Evolutionary conservation across 2,113 vertebrate genomes (phyloP).

Genomic region (Toxostoma redivivum): DNA sequence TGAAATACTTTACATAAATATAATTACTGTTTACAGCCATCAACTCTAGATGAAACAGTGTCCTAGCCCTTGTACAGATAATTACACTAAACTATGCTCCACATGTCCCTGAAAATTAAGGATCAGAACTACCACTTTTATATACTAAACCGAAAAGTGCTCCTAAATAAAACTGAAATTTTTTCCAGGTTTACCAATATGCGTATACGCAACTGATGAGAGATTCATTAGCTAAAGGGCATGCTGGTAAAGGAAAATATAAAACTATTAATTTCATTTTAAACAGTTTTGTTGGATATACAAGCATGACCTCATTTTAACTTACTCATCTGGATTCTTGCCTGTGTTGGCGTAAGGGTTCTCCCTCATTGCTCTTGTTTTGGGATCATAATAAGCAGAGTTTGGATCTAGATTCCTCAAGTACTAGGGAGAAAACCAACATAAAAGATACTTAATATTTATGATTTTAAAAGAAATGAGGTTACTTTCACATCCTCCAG

Average conservation of each 20-base stretch:
- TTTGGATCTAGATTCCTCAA: constrained; percentile 96
- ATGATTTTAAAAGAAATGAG: neutral
- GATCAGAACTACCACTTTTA: neutral
- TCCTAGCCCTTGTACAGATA: neutral
- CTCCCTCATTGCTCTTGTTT: constrained; percentile 98
- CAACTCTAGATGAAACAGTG: neutral
- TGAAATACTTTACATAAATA: neutral
- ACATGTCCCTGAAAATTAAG: neutral
- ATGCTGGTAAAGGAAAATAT: neutral
- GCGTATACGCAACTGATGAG: neutral
- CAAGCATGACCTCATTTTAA: neutral
- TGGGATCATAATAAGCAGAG: constrained; percentile 97
- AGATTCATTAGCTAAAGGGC: neutral
- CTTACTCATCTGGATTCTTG: constrained; percentile 96
- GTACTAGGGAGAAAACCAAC: constrained; percentile 74
- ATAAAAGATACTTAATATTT: neutral
- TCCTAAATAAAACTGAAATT: neutral
- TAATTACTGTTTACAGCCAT: neutral
- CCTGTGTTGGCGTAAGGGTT: constrained; percentile 95
- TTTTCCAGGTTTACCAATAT: neutral
- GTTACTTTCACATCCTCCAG: neutral
- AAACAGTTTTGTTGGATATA: neutral
- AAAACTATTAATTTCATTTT: neutral
- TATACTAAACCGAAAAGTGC: neutral
- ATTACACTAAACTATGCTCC: neutral